These are phyloP conservation scores for Argya squamiceps DNA, from an alignment of 2,797 vertebrate genomes.

Conservation along the genomic window DNA sequence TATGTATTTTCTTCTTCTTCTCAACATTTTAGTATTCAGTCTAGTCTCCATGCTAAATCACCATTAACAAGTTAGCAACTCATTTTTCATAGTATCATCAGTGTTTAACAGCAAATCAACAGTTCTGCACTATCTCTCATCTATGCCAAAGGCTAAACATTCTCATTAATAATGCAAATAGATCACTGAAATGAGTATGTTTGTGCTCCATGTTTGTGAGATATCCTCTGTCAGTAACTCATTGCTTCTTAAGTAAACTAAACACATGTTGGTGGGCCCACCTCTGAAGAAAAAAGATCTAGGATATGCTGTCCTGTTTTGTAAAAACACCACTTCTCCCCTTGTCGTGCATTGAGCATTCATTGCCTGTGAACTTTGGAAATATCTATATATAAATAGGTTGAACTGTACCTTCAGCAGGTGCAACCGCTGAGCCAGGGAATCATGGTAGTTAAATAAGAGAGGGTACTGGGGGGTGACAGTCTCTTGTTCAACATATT, in stretches of 20 bases:
- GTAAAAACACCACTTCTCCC: neutral
- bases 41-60: neutral
- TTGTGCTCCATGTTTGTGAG: neutral
- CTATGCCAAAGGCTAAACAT: neutral
- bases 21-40: neutral
- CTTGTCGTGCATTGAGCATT: neutral
- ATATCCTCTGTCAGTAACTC: neutral
- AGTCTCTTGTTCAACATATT: slow-evolving; percentile 3
- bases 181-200: neutral
- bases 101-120: neutral
- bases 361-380: neutral
- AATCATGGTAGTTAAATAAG: slow-evolving; percentile 84
- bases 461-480: slow-evolving; percentile 61
- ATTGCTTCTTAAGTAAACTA: neutral
- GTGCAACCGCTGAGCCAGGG: slow-evolving; percentile 75
- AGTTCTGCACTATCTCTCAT: neutral
- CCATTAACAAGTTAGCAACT: neutral
- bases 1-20: neutral
- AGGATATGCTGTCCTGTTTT: neutral
- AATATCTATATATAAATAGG: neutral
- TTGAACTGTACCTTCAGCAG: slow-evolving; percentile 69
- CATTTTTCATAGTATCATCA: neutral
- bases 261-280: neutral
- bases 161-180: neutral
- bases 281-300: neutral